phyloP scores from a whole-genome alignment of 2,888 invertebrate species.

The Helobdella robusta region DNA sequence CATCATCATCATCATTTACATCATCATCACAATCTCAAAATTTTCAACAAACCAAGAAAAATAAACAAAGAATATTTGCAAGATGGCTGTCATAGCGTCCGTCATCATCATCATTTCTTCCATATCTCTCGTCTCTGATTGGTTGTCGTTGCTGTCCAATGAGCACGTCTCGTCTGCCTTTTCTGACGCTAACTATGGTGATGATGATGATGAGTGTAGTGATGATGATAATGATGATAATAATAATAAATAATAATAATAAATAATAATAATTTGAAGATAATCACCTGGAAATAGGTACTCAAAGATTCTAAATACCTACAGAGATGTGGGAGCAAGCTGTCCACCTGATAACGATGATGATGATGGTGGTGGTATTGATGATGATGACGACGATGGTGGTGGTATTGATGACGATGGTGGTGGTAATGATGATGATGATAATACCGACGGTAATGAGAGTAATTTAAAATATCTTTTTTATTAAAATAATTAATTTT shows the following conservation, averaged over 20 bases:
- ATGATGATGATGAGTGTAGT: background rate
- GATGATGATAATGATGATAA: too few species aligned
- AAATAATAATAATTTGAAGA: background rate
- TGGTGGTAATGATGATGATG: too few species aligned
- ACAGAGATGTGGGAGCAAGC: conserved; percentile 48
- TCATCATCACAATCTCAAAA: too few species aligned
- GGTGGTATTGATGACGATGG: too few species aligned
- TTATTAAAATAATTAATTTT: too few species aligned
- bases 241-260: background rate
- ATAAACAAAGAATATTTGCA: background rate
- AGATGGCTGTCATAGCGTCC: background rate
- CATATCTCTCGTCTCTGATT: too few species aligned
- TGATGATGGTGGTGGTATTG: too few species aligned
- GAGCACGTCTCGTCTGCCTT: conserved; percentile 7
- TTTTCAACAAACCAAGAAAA: conserved; percentile 1
- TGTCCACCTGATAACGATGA: too few species aligned
- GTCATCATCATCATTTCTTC: background rate
- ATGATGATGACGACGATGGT: too few species aligned
- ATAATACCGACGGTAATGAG: too few species aligned
- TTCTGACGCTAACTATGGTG: background rate
- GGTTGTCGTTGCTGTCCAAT: background rate
- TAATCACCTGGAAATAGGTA: conserved; percentile 44
- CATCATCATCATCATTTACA: too few species aligned
- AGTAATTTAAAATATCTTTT: too few species aligned
- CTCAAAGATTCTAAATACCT: conserved; percentile 45